Base-by-base conservation (phyloP, 2,888 invertebrate genomes). In the Caenorhabditis sp. region DNA sequence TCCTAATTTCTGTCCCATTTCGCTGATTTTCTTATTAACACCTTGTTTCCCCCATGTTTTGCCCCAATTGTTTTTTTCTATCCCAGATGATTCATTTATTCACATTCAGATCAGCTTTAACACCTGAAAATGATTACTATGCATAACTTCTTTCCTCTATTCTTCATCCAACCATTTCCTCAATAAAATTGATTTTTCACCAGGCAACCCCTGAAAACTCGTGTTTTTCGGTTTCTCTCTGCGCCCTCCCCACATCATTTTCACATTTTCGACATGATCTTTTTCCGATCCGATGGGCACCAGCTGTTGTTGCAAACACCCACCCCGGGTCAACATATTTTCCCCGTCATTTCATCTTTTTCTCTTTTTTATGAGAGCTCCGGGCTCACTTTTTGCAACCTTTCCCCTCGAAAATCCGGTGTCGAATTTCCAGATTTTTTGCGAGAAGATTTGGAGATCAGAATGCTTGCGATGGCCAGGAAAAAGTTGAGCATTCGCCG, bases 401-500 rank as follows among this genome's bases (percentile, higher is more conserved):
- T 24, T 11, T 17, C 17, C 9, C 9, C 17, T 61, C 61, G 13
- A 27, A 61, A 48, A 48, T 58, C 58, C 43, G 41, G 15, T 41
- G n/a, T 41, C 41, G 41, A 41, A 15, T 41, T 41, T 17, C 3
- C n/a, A 4, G 37, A 37, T 37, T 37, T 37, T 37, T 30, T 30
- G 5, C 30, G 9, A 9, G 30, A 30, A 30, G 30, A 9, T 30
- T 9, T 7, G 9, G 35, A 30, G 30, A 30, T 9, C 24, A 39
- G 53, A 39, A 73, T 63, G 68, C 32, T 62, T 27, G 61, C 72
- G 5, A 66, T 77, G 56, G 65, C 71, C 4, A 55, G 78, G 15
- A 68, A 73, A 39, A 72, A 73, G 68, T 48, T 73, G 63, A 68
- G 78, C 39, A 52, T 72, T 17, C 30, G 73, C 43, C 50, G 66